Evolutionary conservation across 2,888 invertebrate genomes (phyloP), one percentile per base, ranked within the genome.

Genomic region (Pyrrhia umbra): DNA sequence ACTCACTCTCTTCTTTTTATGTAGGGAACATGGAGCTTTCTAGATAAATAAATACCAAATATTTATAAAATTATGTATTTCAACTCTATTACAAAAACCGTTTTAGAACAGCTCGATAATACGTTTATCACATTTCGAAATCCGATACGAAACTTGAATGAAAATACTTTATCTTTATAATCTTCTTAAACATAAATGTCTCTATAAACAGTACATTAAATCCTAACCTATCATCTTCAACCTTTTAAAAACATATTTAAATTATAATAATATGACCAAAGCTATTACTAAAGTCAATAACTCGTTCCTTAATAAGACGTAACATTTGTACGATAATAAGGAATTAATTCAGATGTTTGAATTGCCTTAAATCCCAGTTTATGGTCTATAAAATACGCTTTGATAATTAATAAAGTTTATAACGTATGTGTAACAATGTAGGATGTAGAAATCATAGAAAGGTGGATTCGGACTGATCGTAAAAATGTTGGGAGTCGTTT

Each of bases 391-490:
- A 86, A 85, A 83, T 77, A 76, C 68, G 65, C 60, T 79, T 83
- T 82, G 77, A 84, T 85, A 87, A 87, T 88, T 86, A 86, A 85
- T 85, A 84, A 83, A 82, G 58, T 84, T 86, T 85, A 87, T 82
- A 66, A 78, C 72, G 64, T 68, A 75, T 69, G 55, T 71, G 78
- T 84, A 84, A 88, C 83, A 84, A 87, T 81, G 71, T 81, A 74
- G 73, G 75, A 81, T 83, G 78, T 84, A 74, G 81, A 83, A 82
- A 84, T 84, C 77, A 79, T 78, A 64, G 77, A 59, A 70, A 81
- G 75, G 76, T 81, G 72, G 76, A 81, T 81, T 82, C 69, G 66
- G 79, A 81, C 67, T 61, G 74, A 75, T 85, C 86, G 84, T 90
- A 89, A 90, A 92, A 88, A 66, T 55, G 69, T 78, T 79, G 61